phyloP scores from a whole-genome alignment of 2,888 invertebrate species.

The Hofmannophila pseudospretella region DNA sequence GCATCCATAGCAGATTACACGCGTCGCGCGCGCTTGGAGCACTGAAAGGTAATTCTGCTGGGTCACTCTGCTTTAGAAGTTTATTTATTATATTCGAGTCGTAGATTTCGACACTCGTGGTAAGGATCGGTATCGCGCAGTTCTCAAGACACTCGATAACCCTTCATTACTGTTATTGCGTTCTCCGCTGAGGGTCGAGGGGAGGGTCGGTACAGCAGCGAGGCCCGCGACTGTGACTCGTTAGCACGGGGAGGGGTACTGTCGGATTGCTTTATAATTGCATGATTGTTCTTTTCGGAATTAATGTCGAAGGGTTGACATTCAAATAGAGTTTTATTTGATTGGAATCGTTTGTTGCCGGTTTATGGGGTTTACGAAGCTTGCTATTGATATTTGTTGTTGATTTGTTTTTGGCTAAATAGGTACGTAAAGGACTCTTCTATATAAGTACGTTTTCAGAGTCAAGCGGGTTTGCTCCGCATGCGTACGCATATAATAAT shows the following conservation, averaged over 20 bases:
- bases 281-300: slow-evolving; percentile 11
- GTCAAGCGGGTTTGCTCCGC: too few species aligned
- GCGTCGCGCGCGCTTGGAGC: too few species aligned
- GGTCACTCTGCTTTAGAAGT: too few species aligned
- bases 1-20: too few species aligned
- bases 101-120: slow-evolving; percentile 16
- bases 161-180: slow-evolving; percentile 35
- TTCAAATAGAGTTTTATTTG: slow-evolving; percentile 2
- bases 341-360: slow-evolving; percentile 5
- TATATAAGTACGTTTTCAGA: too few species aligned
- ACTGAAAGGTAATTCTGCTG: too few species aligned
- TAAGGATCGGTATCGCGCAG: slow-evolving; percentile 20
- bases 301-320: slow-evolving; percentile 5
- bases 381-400: too few species aligned
- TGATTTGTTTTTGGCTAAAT: too few species aligned
- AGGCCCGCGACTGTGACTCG: background rate
- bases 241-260: background rate
- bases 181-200: slow-evolving; percentile 16
- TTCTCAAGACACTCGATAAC: slow-evolving; percentile 27
- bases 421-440: too few species aligned
- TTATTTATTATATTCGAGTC: too few species aligned
- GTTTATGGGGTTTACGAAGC: background rate
- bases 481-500: too few species aligned
- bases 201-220: slow-evolving; percentile 5
- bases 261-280: slow-evolving; percentile 13